Percentiles rank a stretch among this genome's conserved stretches.
These are phyloP conservation scores for Diachrysia chrysitis DNA, from an alignment of 2,888 invertebrate genomes.

Conservation along the genomic window DNA sequence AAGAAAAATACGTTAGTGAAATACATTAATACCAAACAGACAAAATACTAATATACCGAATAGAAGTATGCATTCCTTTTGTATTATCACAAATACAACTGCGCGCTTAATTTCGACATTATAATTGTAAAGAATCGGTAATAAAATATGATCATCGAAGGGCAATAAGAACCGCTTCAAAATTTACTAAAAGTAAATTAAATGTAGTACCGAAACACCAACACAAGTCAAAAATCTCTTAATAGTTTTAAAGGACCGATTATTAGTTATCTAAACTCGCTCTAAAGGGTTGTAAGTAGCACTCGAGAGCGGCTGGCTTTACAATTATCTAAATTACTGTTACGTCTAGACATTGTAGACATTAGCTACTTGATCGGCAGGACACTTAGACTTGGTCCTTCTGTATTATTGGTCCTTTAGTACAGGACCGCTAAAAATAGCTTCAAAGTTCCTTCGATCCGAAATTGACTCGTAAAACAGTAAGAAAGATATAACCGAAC, in stretches of 20 bases:
- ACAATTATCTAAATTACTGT: slow-evolving; percentile 79
- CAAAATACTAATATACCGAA: too few species aligned
- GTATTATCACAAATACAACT: too few species aligned
- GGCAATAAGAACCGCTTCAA: slow-evolving; percentile 3
- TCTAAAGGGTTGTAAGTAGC: slow-evolving; percentile 82
- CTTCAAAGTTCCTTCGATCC: slow-evolving; percentile 63
- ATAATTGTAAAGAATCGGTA: too few species aligned
- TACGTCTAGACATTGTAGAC: slow-evolving; percentile 78
- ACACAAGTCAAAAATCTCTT: slow-evolving; percentile 42
- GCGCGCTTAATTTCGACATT: too few species aligned
- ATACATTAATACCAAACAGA: neutral
- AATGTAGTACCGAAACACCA: neutral
- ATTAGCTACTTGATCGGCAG: slow-evolving; percentile 57
- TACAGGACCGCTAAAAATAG: slow-evolving; percentile 17
- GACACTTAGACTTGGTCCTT: slow-evolving; percentile 36
- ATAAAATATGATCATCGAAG: too few species aligned
- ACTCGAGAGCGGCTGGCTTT: slow-evolving; percentile 65
- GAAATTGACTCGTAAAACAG: slow-evolving; percentile 83
- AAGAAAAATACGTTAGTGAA: too few species aligned
- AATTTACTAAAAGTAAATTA: neutral
- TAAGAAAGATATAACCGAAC: slow-evolving; percentile 63
- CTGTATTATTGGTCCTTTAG: slow-evolving; percentile 21
- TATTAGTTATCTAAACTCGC: slow-evolving; percentile 73
- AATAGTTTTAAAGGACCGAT: slow-evolving; percentile 69
- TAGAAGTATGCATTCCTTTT: too few species aligned